Percentiles rank a stretch among this genome's conserved stretches.
These are phyloP conservation scores for Spongilla lacustris DNA, from an alignment of 37 sponge, comb jelly and placozoan genomes.

Conservation along the genomic window DNA sequence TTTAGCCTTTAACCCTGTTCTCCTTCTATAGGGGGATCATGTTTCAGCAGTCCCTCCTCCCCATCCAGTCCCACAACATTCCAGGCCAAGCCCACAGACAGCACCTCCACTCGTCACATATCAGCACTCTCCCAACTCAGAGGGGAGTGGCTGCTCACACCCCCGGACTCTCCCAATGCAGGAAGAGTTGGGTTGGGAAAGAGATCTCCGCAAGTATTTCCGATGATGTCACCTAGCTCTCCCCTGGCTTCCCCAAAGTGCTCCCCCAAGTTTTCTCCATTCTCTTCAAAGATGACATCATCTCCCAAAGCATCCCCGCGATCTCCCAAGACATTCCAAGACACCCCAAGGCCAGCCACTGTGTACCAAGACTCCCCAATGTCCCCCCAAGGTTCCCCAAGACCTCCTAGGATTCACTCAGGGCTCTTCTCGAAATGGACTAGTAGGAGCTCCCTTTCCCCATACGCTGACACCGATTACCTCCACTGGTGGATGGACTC, in stretches of 20 bases:
- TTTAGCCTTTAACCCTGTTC: no score
- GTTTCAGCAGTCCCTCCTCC: background rate
- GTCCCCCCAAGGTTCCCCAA: no score
- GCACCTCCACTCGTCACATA: background rate
- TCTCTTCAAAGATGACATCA: background rate
- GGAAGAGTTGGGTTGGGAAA: background rate
- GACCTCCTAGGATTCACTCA: background rate
- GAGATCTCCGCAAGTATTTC: background rate
- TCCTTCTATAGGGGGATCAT: background rate
- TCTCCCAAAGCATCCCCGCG: background rate
- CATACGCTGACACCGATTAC: background rate
- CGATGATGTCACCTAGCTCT: background rate
- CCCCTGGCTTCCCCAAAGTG: background rate
- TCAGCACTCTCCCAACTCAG: background rate
- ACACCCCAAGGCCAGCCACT: background rate
- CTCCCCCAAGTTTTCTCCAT: background rate
- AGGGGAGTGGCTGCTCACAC: background rate
- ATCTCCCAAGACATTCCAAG: background rate
- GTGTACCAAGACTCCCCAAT: no score
- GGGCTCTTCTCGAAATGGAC: background rate
- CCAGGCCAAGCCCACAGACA: no score
- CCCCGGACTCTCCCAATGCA: background rate
- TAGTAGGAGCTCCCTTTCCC: background rate
- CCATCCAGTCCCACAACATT: background rate
- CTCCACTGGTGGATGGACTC: slow-evolving; percentile 63